Percentiles rank a stretch among this genome's conserved stretches.
phyloP scores from a whole-genome alignment of 2,888 invertebrate genomes.

The Dryomyza anilis region DNA sequence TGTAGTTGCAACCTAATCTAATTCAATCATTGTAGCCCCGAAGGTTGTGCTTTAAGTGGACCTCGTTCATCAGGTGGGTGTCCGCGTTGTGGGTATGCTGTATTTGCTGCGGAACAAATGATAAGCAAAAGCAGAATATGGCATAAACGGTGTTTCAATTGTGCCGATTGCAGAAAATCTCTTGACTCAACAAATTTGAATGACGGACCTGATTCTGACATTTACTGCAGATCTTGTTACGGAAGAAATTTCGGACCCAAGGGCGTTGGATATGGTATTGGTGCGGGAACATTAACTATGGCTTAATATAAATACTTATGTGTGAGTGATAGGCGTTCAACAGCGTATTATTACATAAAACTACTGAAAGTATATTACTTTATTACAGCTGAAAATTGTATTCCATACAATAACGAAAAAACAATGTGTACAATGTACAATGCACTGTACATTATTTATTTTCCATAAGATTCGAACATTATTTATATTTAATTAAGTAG shows the following conservation, averaged over 20 bases:
- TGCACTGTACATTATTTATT: too few relatives aligned
- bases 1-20: background rate
- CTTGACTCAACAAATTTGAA: conserved; percentile 89
- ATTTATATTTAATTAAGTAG: too few relatives aligned
- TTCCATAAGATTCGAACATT: too few relatives aligned
- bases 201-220: conserved; percentile 90
- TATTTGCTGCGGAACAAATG: conserved; percentile 96
- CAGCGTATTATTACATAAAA: too few relatives aligned
- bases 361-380: too few relatives aligned
- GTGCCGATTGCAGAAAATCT: conserved; percentile 84
- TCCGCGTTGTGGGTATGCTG: conserved; percentile 85
- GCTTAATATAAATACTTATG: too few relatives aligned
- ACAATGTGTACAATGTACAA: too few relatives aligned
- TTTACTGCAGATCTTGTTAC: conserved; percentile 91
- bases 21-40: conserved; percentile 68
- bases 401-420: too few relatives aligned
- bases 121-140: conserved; percentile 89
- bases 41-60: conserved; percentile 75
- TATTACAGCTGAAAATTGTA: too few relatives aligned
- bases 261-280: conserved; percentile 89
- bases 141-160: conserved; percentile 95
- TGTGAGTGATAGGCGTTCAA: too few relatives aligned
- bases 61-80: conserved; percentile 80
- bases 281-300: conserved; percentile 89
- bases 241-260: conserved; percentile 85